Base-by-base conservation (phyloP, 2,888 invertebrate species). In the Metellina segmentata region DNA sequence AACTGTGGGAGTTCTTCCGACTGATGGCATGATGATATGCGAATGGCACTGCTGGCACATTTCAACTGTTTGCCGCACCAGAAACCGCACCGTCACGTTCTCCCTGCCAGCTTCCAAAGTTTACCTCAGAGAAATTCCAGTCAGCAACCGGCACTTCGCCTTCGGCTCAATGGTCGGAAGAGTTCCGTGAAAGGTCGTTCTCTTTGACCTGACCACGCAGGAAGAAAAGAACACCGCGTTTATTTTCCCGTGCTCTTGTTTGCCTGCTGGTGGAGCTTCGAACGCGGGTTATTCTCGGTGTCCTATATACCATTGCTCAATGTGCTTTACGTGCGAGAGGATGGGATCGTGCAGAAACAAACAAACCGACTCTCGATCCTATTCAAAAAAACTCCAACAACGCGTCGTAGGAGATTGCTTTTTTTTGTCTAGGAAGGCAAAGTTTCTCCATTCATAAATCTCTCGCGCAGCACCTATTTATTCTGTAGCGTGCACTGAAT, bases 141-240 rank as follows among this genome's bases (percentile, higher is more conserved):
- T 34, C 4, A 61, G 61, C 61, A 34, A 4, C 9, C n/a, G 53
- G 49, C 71, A 7, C 19, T 81, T 69, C 51, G 72, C 52, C 72
- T 19, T 6, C 51, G 83, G 72, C 53, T 61, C 51, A 81, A 72
- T 61, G 61, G 72, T 72, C 34, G 20, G 75, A 81, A 48, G 53
- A 81, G 89, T 89, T 89, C 89, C 89, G 89, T 71, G 69, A 89
- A 83, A 89, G 89, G 89, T 89, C 89, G 81, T 77, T 89, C 89
- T 89, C 89, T 89, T 77, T 89, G 89, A 89, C 89, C 89, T 53
- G 77, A 53, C 72, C 74, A 34, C 16, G n/a, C 52, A n/a, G 20
- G 51, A 71, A 20, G 61, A 69, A 34, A 51, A 82, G 72, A 82
- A 69, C 49, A 51, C 70, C 70, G 7, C 11, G 74, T 13, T 9